Percentiles rank a stretch among this genome's conserved stretches.
phyloP scores from a whole-genome alignment of 2,888 invertebrate genomes.

The Melitaea athalia region DNA sequence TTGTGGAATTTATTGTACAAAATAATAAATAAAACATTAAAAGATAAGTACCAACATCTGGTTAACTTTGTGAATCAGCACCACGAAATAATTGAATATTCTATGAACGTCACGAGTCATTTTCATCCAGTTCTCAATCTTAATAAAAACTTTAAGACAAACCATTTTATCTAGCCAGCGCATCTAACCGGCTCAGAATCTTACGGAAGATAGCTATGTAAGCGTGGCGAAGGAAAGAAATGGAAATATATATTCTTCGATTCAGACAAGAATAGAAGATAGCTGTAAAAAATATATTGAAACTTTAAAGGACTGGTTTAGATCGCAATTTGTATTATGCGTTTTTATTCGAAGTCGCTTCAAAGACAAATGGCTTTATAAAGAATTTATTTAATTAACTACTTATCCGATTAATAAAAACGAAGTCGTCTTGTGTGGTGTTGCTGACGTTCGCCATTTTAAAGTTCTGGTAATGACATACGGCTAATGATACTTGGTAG shows the following conservation, averaged over 20 bases:
- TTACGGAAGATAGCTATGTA: constrained; percentile 35
- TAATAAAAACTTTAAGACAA: constrained; percentile 40
- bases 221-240: constrained; percentile 49
- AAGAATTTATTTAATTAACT: constrained; percentile 17
- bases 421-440: constrained; percentile 1
- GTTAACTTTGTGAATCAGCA: not conserved
- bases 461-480: not conserved
- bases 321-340: constrained; percentile 34
- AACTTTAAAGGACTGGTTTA: constrained; percentile 27
- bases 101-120: constrained; percentile 10
- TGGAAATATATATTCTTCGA: constrained; percentile 5
- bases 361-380: constrained; percentile 22
- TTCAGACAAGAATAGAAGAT: constrained; percentile 37
- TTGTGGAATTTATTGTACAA: too few relatives aligned
- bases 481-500: not conserved
- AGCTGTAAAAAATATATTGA: constrained; percentile 36
- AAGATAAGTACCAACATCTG: too few relatives aligned
- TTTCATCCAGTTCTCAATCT: constrained; percentile 17
- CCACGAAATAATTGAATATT: not conserved
- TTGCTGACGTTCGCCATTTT: not conserved
- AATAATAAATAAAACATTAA: too few relatives aligned
- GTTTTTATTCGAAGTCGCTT: constrained; percentile 19
- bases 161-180: constrained; percentile 38
- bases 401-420: constrained; percentile 13
- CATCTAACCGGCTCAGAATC: constrained; percentile 44